Evolutionary conservation across 2,888 invertebrate species (phyloP), one percentile per base, ranked within the genome.

Genomic region (Oligia latruncula): DNA sequence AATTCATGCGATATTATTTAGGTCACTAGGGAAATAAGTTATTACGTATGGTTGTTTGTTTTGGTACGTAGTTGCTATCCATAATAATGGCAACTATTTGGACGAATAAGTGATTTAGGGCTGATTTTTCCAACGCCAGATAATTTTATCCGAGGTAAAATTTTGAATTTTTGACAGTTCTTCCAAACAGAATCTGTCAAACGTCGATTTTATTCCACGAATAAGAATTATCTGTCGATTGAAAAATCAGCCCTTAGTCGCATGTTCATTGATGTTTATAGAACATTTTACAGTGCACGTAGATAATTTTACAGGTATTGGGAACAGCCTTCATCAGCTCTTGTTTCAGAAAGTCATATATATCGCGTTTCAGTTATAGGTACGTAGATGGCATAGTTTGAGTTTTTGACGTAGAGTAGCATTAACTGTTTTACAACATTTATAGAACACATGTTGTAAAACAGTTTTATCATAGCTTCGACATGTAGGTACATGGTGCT

Each of bases 1-100:
- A 35, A 64, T 78, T 68, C 65, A 73, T 72, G n/a, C 49, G n/a
- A 43, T 55, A 64, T 72, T 64, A 83, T 72, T 62, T 66, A 46
- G 67, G 55, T 86, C 66, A 77, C 15, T 13, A 9, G 40, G n/a
- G 62, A 62, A 66, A 43, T 72, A 40, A 76, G 43, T 65, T 65
- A 70, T n/a, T 62, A 66, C 46, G 11, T 62, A 67, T 62, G 8
- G n/a, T 60, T 55, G 65, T 71, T 66, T 66, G 29, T 62, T 58
- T 60, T 68, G 40, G 8, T 15, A 46, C 13, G 9, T 35, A n/a
- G 49, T 5, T 70, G 62, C 55, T 62, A 29, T 40, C 17, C 17
- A 55, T 35, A 20, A 11, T 60, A 17, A 35, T n/a, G 23, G 3
- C 5, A n/a, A 55, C 17, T 60, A 67, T 66, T 66, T 60, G n/a